Evolutionary conservation across 2,113 vertebrate species (phyloP).

Genomic region (Cynocephalus volans): DNA sequence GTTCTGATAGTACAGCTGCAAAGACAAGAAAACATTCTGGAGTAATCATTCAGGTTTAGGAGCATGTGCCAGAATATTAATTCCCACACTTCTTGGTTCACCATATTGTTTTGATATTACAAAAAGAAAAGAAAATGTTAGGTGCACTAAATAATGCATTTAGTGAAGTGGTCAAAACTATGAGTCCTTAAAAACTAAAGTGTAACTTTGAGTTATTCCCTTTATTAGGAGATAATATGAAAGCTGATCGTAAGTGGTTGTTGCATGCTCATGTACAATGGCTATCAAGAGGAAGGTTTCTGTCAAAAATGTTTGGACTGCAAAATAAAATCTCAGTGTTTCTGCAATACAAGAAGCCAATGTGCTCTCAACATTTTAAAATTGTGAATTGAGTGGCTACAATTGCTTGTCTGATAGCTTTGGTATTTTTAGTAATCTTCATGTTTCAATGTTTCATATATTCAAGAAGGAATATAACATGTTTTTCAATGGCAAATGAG

Average conservation of each 20-base stretch:
- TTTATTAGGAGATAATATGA: not conserved
- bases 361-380: not conserved
- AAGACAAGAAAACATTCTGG: not conserved
- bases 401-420: not conserved
- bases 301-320: not conserved
- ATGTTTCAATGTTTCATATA: not conserved
- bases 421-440: not conserved
- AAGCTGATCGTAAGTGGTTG: not conserved
- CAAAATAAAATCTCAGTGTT: not conserved
- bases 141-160: not conserved
- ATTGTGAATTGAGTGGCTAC: not conserved
- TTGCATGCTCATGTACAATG: not conserved
- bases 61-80: not conserved
- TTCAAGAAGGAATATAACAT: not conserved
- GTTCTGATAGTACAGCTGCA: not conserved
- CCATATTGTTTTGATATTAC: not conserved
- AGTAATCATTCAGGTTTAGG: not conserved
- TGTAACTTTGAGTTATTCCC: not conserved
- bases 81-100: not conserved
- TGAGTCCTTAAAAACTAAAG: not conserved
- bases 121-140: not conserved
- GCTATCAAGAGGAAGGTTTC: not conserved
- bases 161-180: not conserved
- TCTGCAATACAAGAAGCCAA: not conserved
- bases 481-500: not conserved